Base-by-base conservation (phyloP, 2,888 invertebrate genomes). In the Caenorhabditis japonica region DNA sequence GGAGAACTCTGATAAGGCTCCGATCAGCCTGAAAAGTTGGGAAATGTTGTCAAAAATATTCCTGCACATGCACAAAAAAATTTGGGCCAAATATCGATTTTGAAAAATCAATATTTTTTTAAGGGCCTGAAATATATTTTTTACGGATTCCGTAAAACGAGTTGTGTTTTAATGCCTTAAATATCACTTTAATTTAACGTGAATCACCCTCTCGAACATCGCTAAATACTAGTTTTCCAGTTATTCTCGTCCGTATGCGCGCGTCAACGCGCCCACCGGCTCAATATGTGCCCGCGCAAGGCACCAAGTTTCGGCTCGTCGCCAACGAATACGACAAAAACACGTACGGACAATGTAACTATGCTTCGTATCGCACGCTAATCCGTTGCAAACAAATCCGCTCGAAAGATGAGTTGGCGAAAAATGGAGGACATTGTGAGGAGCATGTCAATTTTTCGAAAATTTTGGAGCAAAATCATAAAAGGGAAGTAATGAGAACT, bases 321-420 rank as follows among this genome's bases (percentile, higher is more conserved):
- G n/a, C 66, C 4, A 73, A 76, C 23, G 66, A 78, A 43, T 76
- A 64, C 47, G 78, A 78, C 39, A 70, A 70, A 46, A 78, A 75
- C 34, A 68, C 34, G 8, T 78, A 76, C 46, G 70, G 53, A 4
- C 75, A 76, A 27, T 78, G 78, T 34, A 49, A 23, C 33, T 78
- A 76, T 55, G 44, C 55, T 3, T 75, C 62, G 3, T 46, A 66
- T 10, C 27, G 78, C 19, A 78, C 78, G 1, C 44, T 76, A 4
- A 53, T 78, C 4, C 49, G 64, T 10, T 78, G 78, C 41, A 66
- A 36, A 33, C 71, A 78, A 52, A 62, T 74, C 1, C 60, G 74
- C 3, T 59, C 64, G 12, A 78, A 74, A 55, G 78, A 78, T 3
- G 66, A 66, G 4, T 25, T 78, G 1, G 39, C 34, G 1, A 66